phyloP scores from a whole-genome alignment of 2,888 invertebrate genomes.

The Erebia ligea region DNA sequence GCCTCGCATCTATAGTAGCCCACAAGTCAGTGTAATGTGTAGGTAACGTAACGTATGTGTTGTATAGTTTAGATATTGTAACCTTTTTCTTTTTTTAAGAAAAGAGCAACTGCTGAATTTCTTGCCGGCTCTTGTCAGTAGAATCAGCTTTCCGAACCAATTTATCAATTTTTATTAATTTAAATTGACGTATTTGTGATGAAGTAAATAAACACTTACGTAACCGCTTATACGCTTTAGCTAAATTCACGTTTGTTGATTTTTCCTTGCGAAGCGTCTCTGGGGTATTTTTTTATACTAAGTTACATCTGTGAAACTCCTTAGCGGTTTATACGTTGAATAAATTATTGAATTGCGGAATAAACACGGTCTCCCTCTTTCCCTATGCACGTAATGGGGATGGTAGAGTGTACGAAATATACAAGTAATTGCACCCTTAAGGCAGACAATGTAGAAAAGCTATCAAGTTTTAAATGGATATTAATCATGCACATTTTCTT shows the following conservation, averaged over 20 bases:
- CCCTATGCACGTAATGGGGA: slow-evolving; percentile 43
- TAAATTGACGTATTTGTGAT: slow-evolving; percentile 2
- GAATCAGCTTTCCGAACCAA: no score
- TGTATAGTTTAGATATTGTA: no score
- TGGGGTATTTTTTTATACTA: slow-evolving; percentile 36
- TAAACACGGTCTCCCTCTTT: slow-evolving; percentile 37
- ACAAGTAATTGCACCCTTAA: slow-evolving; percentile 45
- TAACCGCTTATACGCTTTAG: not conserved
- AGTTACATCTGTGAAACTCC: slow-evolving; percentile 37
- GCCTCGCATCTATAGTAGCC: no score
- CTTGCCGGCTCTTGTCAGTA: no score
- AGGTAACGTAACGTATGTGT: no score
- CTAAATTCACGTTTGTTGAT: slow-evolving; percentile 24
- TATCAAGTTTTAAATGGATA: slow-evolving; percentile 19
- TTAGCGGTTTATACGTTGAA: slow-evolving; percentile 41
- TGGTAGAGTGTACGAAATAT: slow-evolving; percentile 43
- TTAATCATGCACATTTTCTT: slow-evolving; percentile 9
- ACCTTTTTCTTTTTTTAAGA: no score
- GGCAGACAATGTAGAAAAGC: slow-evolving; percentile 32
- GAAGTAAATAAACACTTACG: slow-evolving; percentile 5
- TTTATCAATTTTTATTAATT: no score
- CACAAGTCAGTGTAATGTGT: no score
- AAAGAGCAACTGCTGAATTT: no score
- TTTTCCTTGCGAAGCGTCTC: slow-evolving; percentile 28
- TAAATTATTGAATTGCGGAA: slow-evolving; percentile 43